These are phyloP conservation scores for Lamellibrachia luymesi DNA, from an alignment of 1,140 invertebrate species.

Conservation along the genomic window DNA sequence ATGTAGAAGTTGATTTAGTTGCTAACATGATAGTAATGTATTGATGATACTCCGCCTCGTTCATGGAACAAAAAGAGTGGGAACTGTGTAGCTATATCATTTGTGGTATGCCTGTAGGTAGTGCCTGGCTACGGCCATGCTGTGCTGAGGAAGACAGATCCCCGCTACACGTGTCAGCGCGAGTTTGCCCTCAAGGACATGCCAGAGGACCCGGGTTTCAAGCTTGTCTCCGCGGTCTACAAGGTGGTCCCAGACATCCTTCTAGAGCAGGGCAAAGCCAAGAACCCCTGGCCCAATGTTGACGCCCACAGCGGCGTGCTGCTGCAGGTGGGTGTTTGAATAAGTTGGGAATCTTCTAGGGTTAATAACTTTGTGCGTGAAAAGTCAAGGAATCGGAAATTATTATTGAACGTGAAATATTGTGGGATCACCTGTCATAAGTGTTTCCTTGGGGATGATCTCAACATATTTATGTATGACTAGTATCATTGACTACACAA, in stretches of 20 bases:
- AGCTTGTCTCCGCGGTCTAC: slow-evolving; percentile 84
- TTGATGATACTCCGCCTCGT: neutral
- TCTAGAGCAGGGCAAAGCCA: slow-evolving; percentile 91
- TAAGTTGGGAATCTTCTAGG: neutral
- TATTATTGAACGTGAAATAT: neutral
- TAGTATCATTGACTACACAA: neutral
- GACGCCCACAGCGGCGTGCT: slow-evolving; percentile 96
- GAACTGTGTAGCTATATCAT: neutral
- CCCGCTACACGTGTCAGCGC: slow-evolving; percentile 88
- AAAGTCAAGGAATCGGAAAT: too few relatives aligned
- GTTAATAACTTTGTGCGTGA: too few relatives aligned
- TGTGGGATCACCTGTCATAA: neutral
- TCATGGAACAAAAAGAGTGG: neutral
- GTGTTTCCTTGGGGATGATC: neutral
- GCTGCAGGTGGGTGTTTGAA: slow-evolving; percentile 65
- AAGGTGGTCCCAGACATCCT: slow-evolving; percentile 92
- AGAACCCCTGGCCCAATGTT: slow-evolving; percentile 99
- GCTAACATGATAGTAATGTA: too few relatives aligned
- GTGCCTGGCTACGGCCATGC: slow-evolving; percentile 97
- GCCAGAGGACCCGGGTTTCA: slow-evolving; percentile 88
- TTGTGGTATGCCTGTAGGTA: slow-evolving; percentile 60
- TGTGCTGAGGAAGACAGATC: slow-evolving; percentile 94
- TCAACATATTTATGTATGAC: neutral
- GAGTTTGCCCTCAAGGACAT: slow-evolving; percentile 94
- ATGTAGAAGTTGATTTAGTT: too few relatives aligned